Evolutionary conservation across 2,888 invertebrate genomes (phyloP).

Genomic region (Serrognathus titanus): DNA sequence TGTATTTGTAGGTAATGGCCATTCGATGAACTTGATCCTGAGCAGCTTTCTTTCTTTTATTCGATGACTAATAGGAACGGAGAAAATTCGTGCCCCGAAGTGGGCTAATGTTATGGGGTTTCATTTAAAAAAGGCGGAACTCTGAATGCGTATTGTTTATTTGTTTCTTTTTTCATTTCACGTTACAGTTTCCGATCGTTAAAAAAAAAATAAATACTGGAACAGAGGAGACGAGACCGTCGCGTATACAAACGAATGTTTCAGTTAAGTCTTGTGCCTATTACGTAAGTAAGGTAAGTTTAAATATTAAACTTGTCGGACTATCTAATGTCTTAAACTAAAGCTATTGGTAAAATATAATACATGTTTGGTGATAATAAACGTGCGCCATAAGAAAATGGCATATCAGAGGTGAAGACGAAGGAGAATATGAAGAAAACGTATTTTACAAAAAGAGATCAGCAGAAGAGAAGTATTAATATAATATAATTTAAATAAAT

Average conservation of each 20-base stretch:
- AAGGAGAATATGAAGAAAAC: neutral
- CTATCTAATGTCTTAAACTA: neutral
- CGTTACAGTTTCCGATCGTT: constrained; percentile 1
- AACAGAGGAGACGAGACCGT: no score
- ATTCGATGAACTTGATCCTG: constrained; percentile 41
- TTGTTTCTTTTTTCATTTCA: constrained; percentile 4
- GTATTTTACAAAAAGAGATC: constrained; percentile 2
- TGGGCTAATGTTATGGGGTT: constrained; percentile 5
- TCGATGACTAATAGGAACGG: constrained; percentile 10
- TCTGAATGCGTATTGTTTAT: neutral
- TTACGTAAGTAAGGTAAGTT: constrained; percentile 2
- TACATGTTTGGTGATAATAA: constrained; percentile 1
- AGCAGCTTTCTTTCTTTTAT: constrained; percentile 14
- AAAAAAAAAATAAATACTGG: constrained; percentile 6
- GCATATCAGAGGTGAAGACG: neutral
- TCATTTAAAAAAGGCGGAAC: constrained; percentile 4
- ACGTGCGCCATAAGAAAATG: neutral
- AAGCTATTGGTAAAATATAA: constrained; percentile 3
- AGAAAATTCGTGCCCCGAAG: neutral
- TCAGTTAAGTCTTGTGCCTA: neutral
- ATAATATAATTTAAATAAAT: constrained; percentile 15
- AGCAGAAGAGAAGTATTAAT: neutral
- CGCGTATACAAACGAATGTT: no score
- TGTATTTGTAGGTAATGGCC: constrained; percentile 44
- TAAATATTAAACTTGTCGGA: constrained; percentile 12